A percentile compares a stretch with the other conserved stretches of the same genome.
These are phyloP conservation scores for Plecturocebus donacophilus DNA, from an alignment of 2,113 vertebrate species.

Conservation along the genomic window DNA sequence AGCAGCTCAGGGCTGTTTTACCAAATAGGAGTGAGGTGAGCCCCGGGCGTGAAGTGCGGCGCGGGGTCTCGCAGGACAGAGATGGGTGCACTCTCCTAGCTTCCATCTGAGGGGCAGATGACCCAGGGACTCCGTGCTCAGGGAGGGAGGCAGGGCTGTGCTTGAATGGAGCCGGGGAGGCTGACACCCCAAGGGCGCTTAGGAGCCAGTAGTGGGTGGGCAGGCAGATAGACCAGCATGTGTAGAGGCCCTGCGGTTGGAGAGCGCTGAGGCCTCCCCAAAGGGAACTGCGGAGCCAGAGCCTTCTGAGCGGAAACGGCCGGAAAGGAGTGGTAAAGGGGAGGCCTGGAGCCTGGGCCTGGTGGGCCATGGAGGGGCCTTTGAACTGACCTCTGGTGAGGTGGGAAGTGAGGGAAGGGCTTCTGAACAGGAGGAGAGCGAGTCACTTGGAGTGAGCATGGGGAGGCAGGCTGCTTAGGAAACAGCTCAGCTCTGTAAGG, in stretches of 20 bases:
- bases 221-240: background rate
- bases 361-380: too few relatives aligned
- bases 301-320: background rate
- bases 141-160: background rate
- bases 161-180: too few relatives aligned
- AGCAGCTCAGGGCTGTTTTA: slow-evolving; percentile 94
- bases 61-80: background rate
- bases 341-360: background rate
- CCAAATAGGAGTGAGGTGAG: slow-evolving; percentile 90
- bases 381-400: background rate
- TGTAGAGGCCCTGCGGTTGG: background rate
- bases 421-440: too few relatives aligned
- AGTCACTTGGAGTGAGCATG: too few relatives aligned
- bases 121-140: background rate
- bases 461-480: background rate
- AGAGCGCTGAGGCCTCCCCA: background rate
- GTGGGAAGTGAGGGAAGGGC: too few relatives aligned
- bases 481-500: background rate
- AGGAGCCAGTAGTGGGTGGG: background rate
- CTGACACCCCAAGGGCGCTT: background rate
- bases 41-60: rapidly evolving
- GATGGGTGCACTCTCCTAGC: background rate
- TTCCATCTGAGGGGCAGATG: rapidly evolving
- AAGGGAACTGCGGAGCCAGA: background rate
- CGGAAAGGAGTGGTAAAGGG: too few relatives aligned